A percentile compares a stretch with the other conserved stretches of the same genome.
Conservation (phyloP, 2,113 vertebrate species). For the Microcebus griseorufus region DNA sequence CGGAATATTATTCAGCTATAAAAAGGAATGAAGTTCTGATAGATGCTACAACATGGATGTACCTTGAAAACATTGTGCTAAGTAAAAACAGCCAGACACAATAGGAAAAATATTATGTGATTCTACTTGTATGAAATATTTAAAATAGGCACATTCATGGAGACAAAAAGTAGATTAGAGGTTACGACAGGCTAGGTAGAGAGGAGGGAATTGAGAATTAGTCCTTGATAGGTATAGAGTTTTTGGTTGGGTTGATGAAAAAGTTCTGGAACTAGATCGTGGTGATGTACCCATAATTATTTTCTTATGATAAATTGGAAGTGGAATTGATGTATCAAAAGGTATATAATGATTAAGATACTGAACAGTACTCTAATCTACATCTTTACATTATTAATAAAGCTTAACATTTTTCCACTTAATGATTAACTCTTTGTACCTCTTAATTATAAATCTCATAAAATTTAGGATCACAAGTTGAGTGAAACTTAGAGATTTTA, state of each 20-base stretch:
- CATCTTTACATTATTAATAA: not conserved
- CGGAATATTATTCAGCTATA: too few relatives aligned
- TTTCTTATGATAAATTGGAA: constrained; percentile 13
- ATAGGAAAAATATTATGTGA: too few relatives aligned
- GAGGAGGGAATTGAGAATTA: not conserved
- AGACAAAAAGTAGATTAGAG: not conserved
- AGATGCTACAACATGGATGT: too few relatives aligned
- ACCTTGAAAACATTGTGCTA: too few relatives aligned
- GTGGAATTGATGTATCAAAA: not conserved
- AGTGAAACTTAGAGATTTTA: not conserved
- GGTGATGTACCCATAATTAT: not conserved
- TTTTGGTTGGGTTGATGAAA: not conserved
- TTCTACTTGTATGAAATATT: not conserved
- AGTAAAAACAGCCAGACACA: too few relatives aligned
- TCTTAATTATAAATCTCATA: too few relatives aligned
- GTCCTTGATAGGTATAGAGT: not conserved
- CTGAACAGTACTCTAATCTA: not conserved
- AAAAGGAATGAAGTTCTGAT: too few relatives aligned
- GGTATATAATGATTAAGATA: not conserved
- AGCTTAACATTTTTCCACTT: not conserved
- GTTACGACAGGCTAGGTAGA: not conserved
- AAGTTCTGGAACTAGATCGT: not conserved
- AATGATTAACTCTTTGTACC: not conserved
- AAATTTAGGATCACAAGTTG: not conserved
- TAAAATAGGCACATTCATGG: not conserved